These are phyloP conservation scores for Artibeus lituratus DNA, from an alignment of 2,797 vertebrate species.

Conservation along the genomic window DNA sequence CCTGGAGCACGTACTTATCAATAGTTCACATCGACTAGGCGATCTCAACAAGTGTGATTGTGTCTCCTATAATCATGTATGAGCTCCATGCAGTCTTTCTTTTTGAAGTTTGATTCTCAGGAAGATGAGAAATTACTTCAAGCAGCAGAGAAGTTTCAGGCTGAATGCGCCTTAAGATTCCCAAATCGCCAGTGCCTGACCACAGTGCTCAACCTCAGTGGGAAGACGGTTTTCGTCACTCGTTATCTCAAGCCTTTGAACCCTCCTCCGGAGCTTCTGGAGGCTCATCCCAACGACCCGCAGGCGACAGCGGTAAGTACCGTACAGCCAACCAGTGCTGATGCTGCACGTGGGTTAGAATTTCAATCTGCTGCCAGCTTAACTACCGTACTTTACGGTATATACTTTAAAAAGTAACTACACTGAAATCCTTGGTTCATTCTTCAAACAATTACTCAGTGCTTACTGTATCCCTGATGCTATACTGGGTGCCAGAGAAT, in stretches of 20 bases:
- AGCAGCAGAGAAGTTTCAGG: conserved; percentile 90
- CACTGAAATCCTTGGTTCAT: neutral
- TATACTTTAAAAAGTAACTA: neutral
- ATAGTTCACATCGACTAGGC: neutral
- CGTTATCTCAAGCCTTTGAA: conserved; percentile 91
- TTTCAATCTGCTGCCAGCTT: neutral
- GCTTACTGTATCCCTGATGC: neutral
- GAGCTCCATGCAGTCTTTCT: conserved; percentile 34
- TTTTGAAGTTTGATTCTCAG: conserved; percentile 92
- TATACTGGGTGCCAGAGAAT: neutral
- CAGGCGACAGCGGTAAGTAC: conserved; percentile 87
- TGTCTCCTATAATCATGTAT: conserved; percentile 1
- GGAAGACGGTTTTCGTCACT: conserved; percentile 94
- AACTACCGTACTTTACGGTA: neutral
- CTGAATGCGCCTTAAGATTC: conserved; percentile 85
- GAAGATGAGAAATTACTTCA: conserved; percentile 93
- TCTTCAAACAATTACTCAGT: neutral
- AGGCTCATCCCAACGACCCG: conserved; percentile 79
- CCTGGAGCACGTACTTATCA: neutral
- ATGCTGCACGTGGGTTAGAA: neutral
- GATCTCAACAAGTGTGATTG: neutral
- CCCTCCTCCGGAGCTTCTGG: conserved; percentile 92
- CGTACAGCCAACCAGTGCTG: neutral
- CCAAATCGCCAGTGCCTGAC: conserved; percentile 90
- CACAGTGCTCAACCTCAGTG: conserved; percentile 92